A percentile compares a stretch with the other conserved stretches of the same genome.
Evolutionary conservation across 2,113 vertebrate species (phyloP).

Genomic region (Cephalopholis sonnerati): DNA sequence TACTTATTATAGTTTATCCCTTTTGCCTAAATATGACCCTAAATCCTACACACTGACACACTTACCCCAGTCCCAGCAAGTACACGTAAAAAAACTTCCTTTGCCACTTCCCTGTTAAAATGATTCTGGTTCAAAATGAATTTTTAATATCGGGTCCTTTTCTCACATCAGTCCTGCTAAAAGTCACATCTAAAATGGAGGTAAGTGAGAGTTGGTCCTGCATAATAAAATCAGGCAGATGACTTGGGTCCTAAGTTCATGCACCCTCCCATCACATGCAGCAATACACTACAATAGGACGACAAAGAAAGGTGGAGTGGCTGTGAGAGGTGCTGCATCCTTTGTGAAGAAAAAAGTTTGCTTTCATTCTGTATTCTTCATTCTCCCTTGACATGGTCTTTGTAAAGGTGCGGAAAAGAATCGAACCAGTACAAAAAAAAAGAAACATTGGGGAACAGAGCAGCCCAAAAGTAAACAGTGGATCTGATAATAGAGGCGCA

Average conservation of each 20-base stretch:
- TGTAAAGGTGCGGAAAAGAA: slow-evolving; percentile 17
- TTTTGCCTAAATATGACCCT: too few species aligned
- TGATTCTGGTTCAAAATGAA: slow-evolving; percentile 39
- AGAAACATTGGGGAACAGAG: slow-evolving; percentile 14
- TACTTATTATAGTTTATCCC: too few species aligned
- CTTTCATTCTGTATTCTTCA: slow-evolving; percentile 3
- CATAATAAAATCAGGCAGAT: slow-evolving; percentile 38
- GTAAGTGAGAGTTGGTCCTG: slow-evolving; percentile 5
- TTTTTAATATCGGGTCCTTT: slow-evolving; percentile 46
- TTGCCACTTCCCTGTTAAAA: slow-evolving; percentile 34
- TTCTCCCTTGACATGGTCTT: background rate
- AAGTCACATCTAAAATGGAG: slow-evolving; percentile 23
- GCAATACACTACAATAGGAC: slow-evolving; percentile 24
- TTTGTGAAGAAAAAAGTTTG: slow-evolving; percentile 15
- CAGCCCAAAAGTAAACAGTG: slow-evolving; percentile 17
- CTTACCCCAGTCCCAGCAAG: background rate
- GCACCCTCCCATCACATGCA: background rate
- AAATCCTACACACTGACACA: background rate
- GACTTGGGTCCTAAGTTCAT: slow-evolving; percentile 24
- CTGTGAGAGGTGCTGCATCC: background rate
- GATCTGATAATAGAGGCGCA: slow-evolving; percentile 23
- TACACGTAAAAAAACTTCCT: slow-evolving; percentile 9
- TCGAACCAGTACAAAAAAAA: background rate
- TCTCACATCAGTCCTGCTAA: slow-evolving; percentile 6
- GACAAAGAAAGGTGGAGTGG: slow-evolving; percentile 18